Percentiles rank a stretch among this genome's conserved stretches.
Evolutionary conservation across 2,113 vertebrate genomes (phyloP).

Genomic region (Ciconia stormi): DNA sequence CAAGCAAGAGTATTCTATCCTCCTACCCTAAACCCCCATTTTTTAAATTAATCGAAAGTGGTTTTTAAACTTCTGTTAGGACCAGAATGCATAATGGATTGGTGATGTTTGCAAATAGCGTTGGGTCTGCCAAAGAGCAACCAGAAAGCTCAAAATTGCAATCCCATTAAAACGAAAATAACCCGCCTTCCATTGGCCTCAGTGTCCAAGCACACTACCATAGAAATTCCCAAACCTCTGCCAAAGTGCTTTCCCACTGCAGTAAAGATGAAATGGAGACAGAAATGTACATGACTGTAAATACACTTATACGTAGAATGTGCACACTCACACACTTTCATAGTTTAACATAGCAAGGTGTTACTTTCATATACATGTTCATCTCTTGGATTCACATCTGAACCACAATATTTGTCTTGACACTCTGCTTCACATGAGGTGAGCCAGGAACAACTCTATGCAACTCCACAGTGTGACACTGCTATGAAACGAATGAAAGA

Average conservation of each 20-base stretch:
- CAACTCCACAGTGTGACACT: background rate
- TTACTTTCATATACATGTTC: background rate
- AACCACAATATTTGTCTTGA: background rate
- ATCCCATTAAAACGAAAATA: background rate
- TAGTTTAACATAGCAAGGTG: background rate
- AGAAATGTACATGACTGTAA: background rate
- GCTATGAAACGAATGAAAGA: background rate
- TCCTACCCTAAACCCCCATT: background rate
- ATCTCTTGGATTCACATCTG: background rate
- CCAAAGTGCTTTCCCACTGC: background rate
- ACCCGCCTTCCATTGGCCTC: background rate
- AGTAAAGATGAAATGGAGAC: background rate
- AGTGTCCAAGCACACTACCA: background rate
- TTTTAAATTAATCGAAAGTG: background rate
- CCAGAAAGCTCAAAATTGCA: background rate
- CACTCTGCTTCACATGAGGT: background rate
- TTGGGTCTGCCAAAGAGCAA: background rate
- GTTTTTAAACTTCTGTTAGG: background rate
- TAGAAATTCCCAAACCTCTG: background rate
- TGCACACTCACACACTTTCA: background rate
- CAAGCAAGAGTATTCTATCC: background rate
- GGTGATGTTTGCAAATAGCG: background rate
- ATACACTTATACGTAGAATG: background rate
- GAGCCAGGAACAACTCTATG: background rate
- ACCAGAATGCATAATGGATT: fast-evolving